Conservation (phyloP, 2,888 invertebrate species). For the Drosophila birchii region DNA sequence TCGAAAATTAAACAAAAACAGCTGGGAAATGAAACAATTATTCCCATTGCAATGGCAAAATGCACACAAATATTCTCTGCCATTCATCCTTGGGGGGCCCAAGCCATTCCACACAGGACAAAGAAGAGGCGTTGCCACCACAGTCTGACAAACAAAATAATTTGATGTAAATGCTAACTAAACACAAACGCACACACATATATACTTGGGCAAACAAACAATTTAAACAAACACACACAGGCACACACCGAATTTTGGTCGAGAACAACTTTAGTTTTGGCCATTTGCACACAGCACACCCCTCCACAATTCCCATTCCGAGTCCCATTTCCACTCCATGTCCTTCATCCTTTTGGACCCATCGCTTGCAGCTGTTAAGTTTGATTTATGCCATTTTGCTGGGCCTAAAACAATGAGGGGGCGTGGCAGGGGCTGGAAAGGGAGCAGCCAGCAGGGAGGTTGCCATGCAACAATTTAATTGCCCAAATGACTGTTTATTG, state of each 20-base stretch:
- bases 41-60: constrained; percentile 29
- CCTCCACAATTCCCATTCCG: constrained; percentile 17
- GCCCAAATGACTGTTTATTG: constrained; percentile 68
- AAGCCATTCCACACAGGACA: constrained; percentile 21
- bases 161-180: constrained; percentile 64
- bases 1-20: constrained; percentile 36
- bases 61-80: constrained; percentile 25
- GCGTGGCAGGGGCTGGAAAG: constrained; percentile 13
- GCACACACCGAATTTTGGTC: constrained; percentile 19
- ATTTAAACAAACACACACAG: constrained; percentile 35
- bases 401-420: constrained; percentile 33
- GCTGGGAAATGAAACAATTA: constrained; percentile 34
- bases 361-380: constrained; percentile 57
- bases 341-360: constrained; percentile 32
- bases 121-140: constrained; percentile 39
- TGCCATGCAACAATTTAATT: constrained; percentile 71
- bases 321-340: constrained; percentile 11
- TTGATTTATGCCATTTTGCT: constrained; percentile 64
- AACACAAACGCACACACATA: constrained; percentile 41
- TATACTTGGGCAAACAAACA: constrained; percentile 22
- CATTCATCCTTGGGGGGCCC: background rate
- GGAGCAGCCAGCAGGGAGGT: constrained; percentile 9
- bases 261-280: constrained; percentile 51
- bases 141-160: constrained; percentile 55
- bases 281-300: constrained; percentile 45